Evolutionary conservation across 1,140 invertebrate species (phyloP).

Genomic region (Maniola jurtina): DNA sequence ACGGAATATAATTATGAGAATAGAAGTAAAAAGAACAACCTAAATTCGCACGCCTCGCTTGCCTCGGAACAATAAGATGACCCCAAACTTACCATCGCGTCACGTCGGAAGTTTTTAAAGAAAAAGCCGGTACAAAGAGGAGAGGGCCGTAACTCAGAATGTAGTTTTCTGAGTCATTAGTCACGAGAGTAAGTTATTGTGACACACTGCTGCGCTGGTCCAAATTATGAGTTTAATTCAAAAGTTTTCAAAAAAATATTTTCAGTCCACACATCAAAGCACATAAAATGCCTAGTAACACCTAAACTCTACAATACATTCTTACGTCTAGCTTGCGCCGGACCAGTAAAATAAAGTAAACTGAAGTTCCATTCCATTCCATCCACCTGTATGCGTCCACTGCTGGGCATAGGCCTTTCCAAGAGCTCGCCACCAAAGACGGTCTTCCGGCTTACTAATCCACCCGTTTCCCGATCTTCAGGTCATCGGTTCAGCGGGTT

Average conservation of each 20-base stretch:
- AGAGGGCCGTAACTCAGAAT: slow-evolving; percentile 40
- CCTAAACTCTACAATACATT: no score
- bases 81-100: slow-evolving; percentile 35
- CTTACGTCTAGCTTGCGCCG: not conserved
- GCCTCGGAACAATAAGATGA: not conserved
- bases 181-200: slow-evolving; percentile 36
- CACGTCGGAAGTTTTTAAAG: slow-evolving; percentile 48
- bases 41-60: not conserved
- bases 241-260: not conserved
- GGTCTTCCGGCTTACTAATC: no score
- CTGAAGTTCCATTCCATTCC: no score
- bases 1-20: no score
- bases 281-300: no score
- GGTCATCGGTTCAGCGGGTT: no score
- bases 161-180: slow-evolving; percentile 59
- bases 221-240: not conserved
- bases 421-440: no score
- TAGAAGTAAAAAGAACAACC: not conserved
- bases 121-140: slow-evolving; percentile 40
- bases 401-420: no score
- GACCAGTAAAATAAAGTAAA: not conserved
- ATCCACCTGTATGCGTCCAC: no score
- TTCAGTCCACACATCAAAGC: no score
- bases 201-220: slow-evolving; percentile 27
- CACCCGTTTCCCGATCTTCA: no score